Conservation (phyloP, 2,888 invertebrate species). For the Athalia rosae region DNA sequence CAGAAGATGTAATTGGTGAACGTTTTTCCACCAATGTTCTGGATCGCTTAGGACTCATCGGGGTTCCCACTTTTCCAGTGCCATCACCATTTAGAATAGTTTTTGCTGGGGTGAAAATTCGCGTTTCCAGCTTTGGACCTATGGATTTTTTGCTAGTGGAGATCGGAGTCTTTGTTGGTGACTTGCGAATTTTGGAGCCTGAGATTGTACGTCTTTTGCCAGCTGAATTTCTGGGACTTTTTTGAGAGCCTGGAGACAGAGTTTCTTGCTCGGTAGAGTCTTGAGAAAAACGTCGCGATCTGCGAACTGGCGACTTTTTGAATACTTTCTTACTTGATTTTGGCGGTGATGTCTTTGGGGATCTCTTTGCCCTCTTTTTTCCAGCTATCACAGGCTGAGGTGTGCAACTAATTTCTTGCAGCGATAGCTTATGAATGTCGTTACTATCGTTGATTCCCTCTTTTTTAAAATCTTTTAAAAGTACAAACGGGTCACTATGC, state of each 20-base stretch:
- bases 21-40: slow-evolving; percentile 51
- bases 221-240: background rate
- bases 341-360: no score
- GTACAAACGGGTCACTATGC: background rate
- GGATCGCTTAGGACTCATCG: slow-evolving; percentile 49
- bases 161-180: slow-evolving; percentile 1
- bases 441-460: background rate
- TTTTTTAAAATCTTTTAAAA: background rate
- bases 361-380: background rate
- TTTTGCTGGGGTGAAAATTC: background rate
- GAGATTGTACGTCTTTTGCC: background rate
- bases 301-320: background rate
- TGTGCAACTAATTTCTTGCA: background rate
- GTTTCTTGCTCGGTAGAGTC: no score
- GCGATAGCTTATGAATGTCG: background rate
- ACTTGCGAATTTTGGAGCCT: slow-evolving; percentile 30
- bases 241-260: no score
- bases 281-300: background rate
- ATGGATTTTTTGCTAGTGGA: background rate
- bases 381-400: background rate
- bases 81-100: slow-evolving; percentile 17
- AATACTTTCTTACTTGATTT: no score
- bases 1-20: slow-evolving; percentile 47
- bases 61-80: background rate
- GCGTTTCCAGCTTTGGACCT: background rate